Evolutionary conservation across 1,140 invertebrate species (phyloP), one percentile per base, ranked within the genome.

Genomic region (Coelopa frigida): DNA sequence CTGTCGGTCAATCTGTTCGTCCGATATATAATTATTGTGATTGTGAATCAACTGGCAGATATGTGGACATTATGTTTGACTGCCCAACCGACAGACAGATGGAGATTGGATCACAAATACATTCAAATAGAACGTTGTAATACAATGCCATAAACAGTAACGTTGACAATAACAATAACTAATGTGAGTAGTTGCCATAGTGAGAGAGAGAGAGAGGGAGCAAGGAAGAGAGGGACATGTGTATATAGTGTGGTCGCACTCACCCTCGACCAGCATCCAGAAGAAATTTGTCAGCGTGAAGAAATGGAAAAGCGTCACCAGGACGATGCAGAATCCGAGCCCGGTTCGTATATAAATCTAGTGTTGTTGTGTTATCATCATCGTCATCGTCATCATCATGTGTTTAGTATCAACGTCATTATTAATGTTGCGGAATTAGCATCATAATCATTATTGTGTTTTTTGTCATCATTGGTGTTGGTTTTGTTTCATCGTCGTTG

Each of bases 181-280:
- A n/a, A n/a, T n/a, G n/a, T n/a, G n/a, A n/a, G n/a, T n/a, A n/a
- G n/a, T n/a, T n/a, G n/a, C n/a, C n/a, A n/a, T n/a, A n/a, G 4
- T 38, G 4, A 12, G 8, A 29, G n/a, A 29, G n/a, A 8, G n/a
- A n/a, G 8, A 29, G 33, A 8, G 18, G 33, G 18, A 36, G 6
- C 18, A 36, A 36, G 14, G 14, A 36, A 7, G 6, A 14, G 6
- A 36, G 18, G n/a, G 5, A 14, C 33, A 14, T n/a, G n/a, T n/a
- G 3, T 23, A 23, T n/a, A n/a, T n/a, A n/a, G n/a, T n/a, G n/a
- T n/a, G n/a, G 8, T 24, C 12, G 26, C 23, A 53, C 70, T 79
- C 77, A 89, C 91, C 94, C 82, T 97, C 94, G 3, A 96, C 89
- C 61, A 97, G 88, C 93, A 96, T 96, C 93, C 93, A 96, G 73